Evolutionary conservation across 1,140 invertebrate genomes (phyloP), one percentile per base, ranked within the genome.

Genomic region (Pararge aegeria): DNA sequence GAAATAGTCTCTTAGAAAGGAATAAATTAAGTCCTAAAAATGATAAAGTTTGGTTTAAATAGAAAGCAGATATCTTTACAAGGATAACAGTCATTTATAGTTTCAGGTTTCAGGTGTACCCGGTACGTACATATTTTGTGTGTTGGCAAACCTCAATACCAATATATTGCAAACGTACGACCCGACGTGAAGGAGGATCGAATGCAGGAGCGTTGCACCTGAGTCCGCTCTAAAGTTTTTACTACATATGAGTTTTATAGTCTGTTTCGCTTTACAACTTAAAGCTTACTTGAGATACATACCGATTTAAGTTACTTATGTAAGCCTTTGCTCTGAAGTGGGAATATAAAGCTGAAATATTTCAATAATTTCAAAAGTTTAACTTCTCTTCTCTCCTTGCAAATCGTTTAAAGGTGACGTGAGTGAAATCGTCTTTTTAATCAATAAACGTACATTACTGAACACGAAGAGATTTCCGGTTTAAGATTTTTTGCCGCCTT

Each of bases 81-180:
- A 21, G 21, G 19, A 10, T 21, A 21, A 5, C 5, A 20, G 9
- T 46, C 42, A 46, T 46, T 46, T 46, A 46, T 20, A 46, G 42
- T 19, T 21, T 21, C 7, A 46, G 21, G 42, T 46, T 46, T 21
- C 38, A 37, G n/a, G 13, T n/a, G 13, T 16, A 40, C 38, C 13
- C 16, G 2, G 44, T 21, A 5, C 18, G 7, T 34, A 37, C 49
- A 52, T 19, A 30, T 50, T 50, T 24, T 18, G 15, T 34, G 29
- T 34, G 49, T 37, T 52, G 27, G 49, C 18, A 37, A 37, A 52
- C 49, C 49, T 27, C 49, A 46, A 46, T 46, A 46, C 20, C 42
- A 52, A 37, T 52, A 52, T 52, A 52, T 52, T 52, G 49, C 30
- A 18, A 50, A 50, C 48, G 48, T 29, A 50, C 48, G 48, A 7